phyloP scores from a whole-genome alignment of 2,888 invertebrate species.

The Caenorhabditis wallacei region DNA sequence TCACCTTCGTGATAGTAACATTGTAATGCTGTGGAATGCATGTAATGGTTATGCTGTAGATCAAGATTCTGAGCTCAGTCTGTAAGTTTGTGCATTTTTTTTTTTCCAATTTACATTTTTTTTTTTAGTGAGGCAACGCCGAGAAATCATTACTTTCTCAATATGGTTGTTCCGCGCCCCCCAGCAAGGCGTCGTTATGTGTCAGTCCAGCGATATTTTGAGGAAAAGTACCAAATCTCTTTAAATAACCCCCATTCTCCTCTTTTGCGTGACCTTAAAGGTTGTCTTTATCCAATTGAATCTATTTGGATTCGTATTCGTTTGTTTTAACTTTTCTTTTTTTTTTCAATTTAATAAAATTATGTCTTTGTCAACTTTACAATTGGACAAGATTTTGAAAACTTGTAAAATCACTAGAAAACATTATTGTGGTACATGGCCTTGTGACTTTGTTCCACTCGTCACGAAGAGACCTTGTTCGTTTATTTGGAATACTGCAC shows the following conservation, averaged over 20 bases:
- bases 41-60: background rate
- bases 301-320: conserved; percentile 14
- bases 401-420: background rate
- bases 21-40: background rate
- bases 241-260: conserved; percentile 13
- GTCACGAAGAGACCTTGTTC: background rate
- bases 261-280: conserved; percentile 3
- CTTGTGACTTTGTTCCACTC: background rate
- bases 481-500: conserved; percentile 32
- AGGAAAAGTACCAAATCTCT: conserved; percentile 3
- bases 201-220: background rate
- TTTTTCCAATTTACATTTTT: background rate
- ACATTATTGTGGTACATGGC: conserved; percentile 1
- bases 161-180: background rate
- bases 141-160: background rate
- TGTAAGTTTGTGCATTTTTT: conserved; percentile 1
- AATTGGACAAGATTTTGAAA: background rate
- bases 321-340: background rate
- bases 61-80: background rate
- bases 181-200: background rate
- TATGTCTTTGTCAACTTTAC: conserved; percentile 14
- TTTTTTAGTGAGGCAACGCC: background rate
- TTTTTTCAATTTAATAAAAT: background rate
- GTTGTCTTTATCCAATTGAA: conserved; percentile 16
- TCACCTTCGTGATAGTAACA: background rate